Percentiles rank a stretch among this genome's conserved stretches.
Conservation (phyloP, 2,797 vertebrate genomes). For the Sebastes diaconus region DNA sequence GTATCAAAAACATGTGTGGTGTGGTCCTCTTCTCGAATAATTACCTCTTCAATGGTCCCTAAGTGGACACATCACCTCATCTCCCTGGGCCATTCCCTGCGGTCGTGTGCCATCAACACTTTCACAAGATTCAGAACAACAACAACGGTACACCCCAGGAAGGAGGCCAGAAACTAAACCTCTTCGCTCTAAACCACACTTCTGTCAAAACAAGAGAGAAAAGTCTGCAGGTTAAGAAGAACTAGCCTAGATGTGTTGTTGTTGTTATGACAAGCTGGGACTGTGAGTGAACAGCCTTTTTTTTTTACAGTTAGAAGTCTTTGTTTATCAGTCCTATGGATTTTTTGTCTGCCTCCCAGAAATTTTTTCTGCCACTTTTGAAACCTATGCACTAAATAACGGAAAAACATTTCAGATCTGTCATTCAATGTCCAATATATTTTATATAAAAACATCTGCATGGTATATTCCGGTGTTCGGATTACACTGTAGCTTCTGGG, state of each 20-base stretch:
- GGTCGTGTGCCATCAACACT: slow-evolving; percentile 31
- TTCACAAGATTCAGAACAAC: slow-evolving; percentile 36
- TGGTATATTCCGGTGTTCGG: too few relatives aligned
- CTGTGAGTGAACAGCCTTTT: not conserved
- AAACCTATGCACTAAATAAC: too few relatives aligned
- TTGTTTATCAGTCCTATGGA: not conserved
- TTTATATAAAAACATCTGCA: too few relatives aligned
- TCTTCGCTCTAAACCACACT: not conserved
- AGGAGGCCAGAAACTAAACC: slow-evolving; percentile 24
- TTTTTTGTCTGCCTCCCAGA: not conserved
- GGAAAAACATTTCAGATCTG: too few relatives aligned
- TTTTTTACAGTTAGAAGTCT: not conserved
- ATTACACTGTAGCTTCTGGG: too few relatives aligned
- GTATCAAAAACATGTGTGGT: slow-evolving; percentile 61
- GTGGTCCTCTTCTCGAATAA: slow-evolving; percentile 42
- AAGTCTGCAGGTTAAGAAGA: not conserved
- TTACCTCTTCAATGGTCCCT: slow-evolving; percentile 38
- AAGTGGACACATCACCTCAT: slow-evolving; percentile 47
- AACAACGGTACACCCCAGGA: slow-evolving; percentile 11
- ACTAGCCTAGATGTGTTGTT: slow-evolving; percentile 13
- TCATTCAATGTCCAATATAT: too few relatives aligned
- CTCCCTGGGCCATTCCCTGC: slow-evolving; percentile 22
- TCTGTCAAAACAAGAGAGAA: slow-evolving; percentile 18
- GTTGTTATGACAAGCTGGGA: not conserved
- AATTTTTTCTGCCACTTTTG: too few relatives aligned